Evolutionary conservation across 2,113 vertebrate genomes (phyloP), one percentile per base, ranked within the genome.

Genomic region (Protomyctophum bolini): DNA sequence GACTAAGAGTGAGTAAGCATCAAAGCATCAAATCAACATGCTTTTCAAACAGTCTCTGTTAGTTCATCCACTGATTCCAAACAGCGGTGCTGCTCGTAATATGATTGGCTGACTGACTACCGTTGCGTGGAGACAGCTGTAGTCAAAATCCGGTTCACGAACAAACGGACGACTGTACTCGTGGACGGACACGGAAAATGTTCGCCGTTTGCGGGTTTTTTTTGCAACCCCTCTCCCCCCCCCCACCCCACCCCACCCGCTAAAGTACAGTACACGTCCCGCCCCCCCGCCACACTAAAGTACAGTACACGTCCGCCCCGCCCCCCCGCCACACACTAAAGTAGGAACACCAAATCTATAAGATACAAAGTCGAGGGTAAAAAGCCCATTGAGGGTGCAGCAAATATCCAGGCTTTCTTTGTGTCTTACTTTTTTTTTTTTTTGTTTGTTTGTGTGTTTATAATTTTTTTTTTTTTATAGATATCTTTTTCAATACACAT

Each of bases 331-430:
- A 1, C 33, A 1, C 33, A 41, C 33, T 41, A 41, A 41, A 41
- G 33, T 41, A 41, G 87, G 79, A 82, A 91, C 88, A 87, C 82
- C 81, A 81, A 89, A 87, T 81, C 75, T 60, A 87, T 85, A 89
- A 60, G 87, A 90, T 91, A 92, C 80, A 92, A 92, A 92, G 88
- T 86, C 87, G 81, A 91, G 83, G 86, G 90, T 90, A 92, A 90
- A 92, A 90, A 90, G 87, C 91, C 91, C 88, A 90, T 90, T 80
- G 73, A 84, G 91, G 91, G 88, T 92, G 91, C 91, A 92, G 91
- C 91, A 92, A 88, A 90, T 92, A 90, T 90, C 88, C 91, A 92
- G 91, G 91, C 84, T 89, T 56, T 49, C 83, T 88, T 87, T 87
- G 75, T 88, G 74, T 88, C 52, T 28, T 41, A 41, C 3, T 2